phyloP scores from a whole-genome alignment of 2,113 vertebrate genomes.

The Centrocercus urophasianus region DNA sequence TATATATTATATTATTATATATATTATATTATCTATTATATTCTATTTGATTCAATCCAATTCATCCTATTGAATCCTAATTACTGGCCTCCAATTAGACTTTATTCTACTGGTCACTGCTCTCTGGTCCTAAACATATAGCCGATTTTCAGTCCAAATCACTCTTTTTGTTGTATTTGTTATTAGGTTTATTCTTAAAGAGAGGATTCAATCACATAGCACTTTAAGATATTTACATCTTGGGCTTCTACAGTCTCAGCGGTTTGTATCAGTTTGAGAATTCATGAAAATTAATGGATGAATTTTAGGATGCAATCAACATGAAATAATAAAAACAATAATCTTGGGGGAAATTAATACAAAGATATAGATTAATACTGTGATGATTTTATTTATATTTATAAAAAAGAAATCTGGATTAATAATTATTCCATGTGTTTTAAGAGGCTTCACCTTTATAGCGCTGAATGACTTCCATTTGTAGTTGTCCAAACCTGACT shows the following conservation, averaged over 20 bases:
- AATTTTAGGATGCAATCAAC: neutral
- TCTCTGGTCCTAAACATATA: neutral
- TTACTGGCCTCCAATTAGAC: neutral
- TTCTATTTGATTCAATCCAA: neutral
- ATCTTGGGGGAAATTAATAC: neutral
- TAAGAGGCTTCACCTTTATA: neutral
- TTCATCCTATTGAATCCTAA: neutral
- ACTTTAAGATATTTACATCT: neutral
- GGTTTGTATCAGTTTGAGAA: neutral
- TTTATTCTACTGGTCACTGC: neutral
- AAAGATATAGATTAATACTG: neutral
- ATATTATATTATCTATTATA: neutral
- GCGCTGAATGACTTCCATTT: neutral
- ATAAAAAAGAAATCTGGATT: neutral
- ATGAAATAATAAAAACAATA: neutral
- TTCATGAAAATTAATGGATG: neutral
- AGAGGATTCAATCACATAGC: neutral
- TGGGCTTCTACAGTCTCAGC: neutral
- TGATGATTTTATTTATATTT: neutral
- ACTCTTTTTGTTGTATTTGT: neutral
- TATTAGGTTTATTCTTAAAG: neutral
- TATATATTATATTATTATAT: neutral
- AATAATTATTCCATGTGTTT: neutral
- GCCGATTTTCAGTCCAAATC: neutral
- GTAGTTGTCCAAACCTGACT: neutral